A percentile compares a stretch with the other conserved stretches of the same genome.
Conservation (phyloP, 2,113 vertebrate species). For the Etia nguti region DNA sequence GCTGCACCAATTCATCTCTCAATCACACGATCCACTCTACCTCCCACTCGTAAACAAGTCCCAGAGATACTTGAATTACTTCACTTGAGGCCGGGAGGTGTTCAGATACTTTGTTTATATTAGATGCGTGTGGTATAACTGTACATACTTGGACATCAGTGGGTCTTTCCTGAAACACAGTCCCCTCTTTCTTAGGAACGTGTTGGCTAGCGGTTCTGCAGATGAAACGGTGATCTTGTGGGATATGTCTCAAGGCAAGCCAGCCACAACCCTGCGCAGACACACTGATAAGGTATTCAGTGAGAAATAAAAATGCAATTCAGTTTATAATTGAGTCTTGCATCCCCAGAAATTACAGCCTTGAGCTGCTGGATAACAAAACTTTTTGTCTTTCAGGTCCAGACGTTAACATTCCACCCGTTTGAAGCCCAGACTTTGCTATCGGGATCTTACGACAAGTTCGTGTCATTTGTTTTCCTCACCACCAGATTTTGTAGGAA, state of each 20-base stretch:
- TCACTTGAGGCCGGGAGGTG: neutral
- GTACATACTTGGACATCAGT: neutral
- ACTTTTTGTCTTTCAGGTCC: slow-evolving; percentile 76
- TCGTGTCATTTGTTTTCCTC: slow-evolving; percentile 11
- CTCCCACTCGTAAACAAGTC: neutral
- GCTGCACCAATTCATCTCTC: neutral
- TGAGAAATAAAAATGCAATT: neutral
- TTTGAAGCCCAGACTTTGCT: slow-evolving; percentile 96
- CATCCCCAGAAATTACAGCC: neutral
- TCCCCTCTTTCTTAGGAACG: slow-evolving; percentile 72
- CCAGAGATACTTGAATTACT: neutral
- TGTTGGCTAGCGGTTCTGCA: slow-evolving; percentile 90
- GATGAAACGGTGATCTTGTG: slow-evolving; percentile 86
- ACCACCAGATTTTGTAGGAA: neutral
- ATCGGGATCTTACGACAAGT: slow-evolving; percentile 96
- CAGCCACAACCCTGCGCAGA: slow-evolving; percentile 78
- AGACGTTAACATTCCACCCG: slow-evolving; percentile 89
- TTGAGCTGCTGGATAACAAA: neutral
- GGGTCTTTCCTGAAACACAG: neutral
- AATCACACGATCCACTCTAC: neutral
- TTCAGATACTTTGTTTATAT: neutral
- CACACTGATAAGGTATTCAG: slow-evolving; percentile 89
- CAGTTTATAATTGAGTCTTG: neutral
- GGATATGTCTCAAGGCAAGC: slow-evolving; percentile 85
- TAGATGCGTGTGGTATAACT: neutral